Percentiles rank a stretch among this genome's conserved stretches.
These are phyloP conservation scores for Tiliacea citrago DNA, from an alignment of 2,888 invertebrate genomes.

Conservation along the genomic window DNA sequence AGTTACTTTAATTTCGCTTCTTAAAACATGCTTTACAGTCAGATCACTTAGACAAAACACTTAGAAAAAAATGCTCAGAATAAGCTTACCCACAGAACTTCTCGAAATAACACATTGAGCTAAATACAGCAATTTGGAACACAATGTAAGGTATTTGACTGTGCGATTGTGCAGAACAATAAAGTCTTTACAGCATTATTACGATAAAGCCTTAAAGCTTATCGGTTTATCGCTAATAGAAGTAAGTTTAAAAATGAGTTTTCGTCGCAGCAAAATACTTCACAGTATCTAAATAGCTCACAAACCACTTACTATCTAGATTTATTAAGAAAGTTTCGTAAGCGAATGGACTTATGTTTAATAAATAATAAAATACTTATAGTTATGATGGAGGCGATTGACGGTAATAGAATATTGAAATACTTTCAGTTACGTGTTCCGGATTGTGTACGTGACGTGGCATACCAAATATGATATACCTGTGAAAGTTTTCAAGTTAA, in stretches of 20 bases:
- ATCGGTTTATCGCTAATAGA: neutral
- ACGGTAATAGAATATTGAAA: slow-evolving; percentile 35
- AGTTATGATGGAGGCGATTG: slow-evolving; percentile 10
- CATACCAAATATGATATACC: neutral
- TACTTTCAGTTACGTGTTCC: slow-evolving; percentile 36
- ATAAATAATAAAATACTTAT: slow-evolving; percentile 30
- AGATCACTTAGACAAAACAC: neutral
- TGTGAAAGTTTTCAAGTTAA: neutral
- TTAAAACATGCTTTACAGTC: neutral
- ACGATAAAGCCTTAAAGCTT: neutral
- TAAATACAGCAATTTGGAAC: too few relatives aligned
- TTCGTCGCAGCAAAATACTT: slow-evolving; percentile 2
- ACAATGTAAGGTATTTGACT: neutral
- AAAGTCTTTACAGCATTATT: neutral
- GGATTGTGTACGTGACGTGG: neutral
- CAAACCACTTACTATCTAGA: slow-evolving; percentile 2
- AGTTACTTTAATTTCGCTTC: neutral
- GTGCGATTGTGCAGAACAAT: neutral
- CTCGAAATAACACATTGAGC: neutral
- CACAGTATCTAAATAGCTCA: neutral
- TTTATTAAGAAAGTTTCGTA: slow-evolving; percentile 32
- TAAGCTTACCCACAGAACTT: neutral
- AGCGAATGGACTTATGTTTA: slow-evolving; percentile 10
- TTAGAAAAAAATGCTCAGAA: neutral
- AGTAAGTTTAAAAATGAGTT: neutral